Base-by-base conservation (phyloP, 2,797 vertebrate species). In the Pantherophis vulpinus region DNA sequence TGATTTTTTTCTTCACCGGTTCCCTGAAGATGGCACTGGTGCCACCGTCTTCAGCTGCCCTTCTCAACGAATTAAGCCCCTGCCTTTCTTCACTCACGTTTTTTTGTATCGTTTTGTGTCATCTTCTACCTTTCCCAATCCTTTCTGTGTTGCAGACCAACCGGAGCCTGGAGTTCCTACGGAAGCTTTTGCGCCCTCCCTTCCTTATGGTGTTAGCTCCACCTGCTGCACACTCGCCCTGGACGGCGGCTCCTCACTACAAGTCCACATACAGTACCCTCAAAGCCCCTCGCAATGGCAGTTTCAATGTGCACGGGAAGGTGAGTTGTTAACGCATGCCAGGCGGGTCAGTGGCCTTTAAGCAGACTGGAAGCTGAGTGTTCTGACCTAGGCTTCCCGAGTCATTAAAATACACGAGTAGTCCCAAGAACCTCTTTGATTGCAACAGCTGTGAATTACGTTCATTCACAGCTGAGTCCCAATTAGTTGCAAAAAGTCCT, bases 191-290 rank as follows among this genome's bases (percentile, higher is more conserved):
- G 94, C 97, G 96, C 95, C 95, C 96, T 91, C 98, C 98, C 0
- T 99, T 98, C 96, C 98, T 98, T 95, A 98, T 99, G 98, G 98
- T 99, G 98, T 97, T 98, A 6, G 98, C 98, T 61, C 98, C 98
- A 0, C 98, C 98, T 1, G 98, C 98, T 6, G 97, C 98, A 0
- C 98, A 98, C 95, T 98, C 98, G 1, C 98, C 98, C 4, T 98
- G 98, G 98, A 98, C 97, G 0, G 95, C 98, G 0, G 98, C 98
- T 1, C 98, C 98, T 16, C 98, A 98, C 95, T 99, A 98, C 95
- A 97, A 98, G 94, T 91, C 95, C 87, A 93, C 93, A 88, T 98
- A 98, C 94, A 94, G 96, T 42, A 86, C 42, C 86, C 93, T 98
- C 93, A 98, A 97, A 93, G 98, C 98, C 0, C 98, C 98, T 89